Conservation (phyloP, 2,113 vertebrate genomes). For the Picathartes gymnocephalus region DNA sequence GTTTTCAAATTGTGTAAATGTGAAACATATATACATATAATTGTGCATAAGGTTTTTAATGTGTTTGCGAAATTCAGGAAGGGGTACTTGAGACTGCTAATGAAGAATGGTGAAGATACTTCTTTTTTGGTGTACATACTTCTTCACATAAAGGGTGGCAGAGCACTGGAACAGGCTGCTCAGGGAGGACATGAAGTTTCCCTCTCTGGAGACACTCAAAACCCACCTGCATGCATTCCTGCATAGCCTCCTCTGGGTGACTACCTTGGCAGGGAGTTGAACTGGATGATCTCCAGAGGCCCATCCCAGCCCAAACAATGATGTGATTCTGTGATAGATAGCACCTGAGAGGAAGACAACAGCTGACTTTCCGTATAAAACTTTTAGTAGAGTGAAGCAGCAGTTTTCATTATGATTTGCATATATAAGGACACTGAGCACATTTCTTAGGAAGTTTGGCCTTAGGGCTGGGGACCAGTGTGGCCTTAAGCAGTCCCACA, state of each 20-base stretch:
- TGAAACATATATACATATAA: background rate
- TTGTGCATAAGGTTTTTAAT: background rate
- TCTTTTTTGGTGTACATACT: background rate
- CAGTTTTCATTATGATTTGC: background rate
- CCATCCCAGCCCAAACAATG: background rate
- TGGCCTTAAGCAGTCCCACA: background rate
- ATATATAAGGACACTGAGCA: background rate
- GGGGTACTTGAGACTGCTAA: background rate
- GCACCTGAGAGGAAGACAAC: background rate
- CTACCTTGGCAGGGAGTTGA: too few species aligned
- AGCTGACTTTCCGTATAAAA: background rate
- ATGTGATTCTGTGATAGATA: background rate
- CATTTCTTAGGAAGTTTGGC: background rate
- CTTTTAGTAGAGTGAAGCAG: background rate
- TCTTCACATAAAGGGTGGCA: background rate
- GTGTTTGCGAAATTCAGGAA: background rate
- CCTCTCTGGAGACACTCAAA: background rate
- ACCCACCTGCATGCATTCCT: background rate
- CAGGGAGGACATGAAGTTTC: background rate
- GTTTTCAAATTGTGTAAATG: background rate
- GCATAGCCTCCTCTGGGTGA: background rate
- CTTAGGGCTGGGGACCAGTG: accelerated
- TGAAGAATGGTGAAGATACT: background rate
- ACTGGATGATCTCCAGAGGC: background rate
- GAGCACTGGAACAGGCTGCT: background rate